Evolutionary conservation across 2,888 invertebrate genomes (phyloP), one percentile per base, ranked within the genome.

Genomic region (Noctua comes): DNA sequence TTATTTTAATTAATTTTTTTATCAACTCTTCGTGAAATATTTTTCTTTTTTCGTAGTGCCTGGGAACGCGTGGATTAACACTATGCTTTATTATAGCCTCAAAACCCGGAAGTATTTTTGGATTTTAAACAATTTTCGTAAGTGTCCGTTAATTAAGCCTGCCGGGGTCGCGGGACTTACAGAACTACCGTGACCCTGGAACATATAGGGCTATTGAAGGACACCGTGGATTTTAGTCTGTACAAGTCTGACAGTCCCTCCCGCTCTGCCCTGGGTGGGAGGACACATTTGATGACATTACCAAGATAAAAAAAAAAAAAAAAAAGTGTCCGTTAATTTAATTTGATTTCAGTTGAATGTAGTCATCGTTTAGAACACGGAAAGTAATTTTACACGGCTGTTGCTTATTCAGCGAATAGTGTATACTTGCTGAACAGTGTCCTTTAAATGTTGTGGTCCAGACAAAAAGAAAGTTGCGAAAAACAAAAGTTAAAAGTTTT

Each of bases 401-500:
- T 6, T 62, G 27, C 1, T 62, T 62, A 18, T 62, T 31, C 8
- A 8, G 62, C 18, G 31, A 62, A 62, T 31, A 18, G 8, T 62
- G 3, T 31, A 62, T 62, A 4, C 18, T 21, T 62, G 62, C 18
- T 62, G 18, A 62, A 21, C 31, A 62, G 31, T 62, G 21, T 31
- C 31, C 21, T 62, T 21, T 31, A 21, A 70, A 40, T 40, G 18
- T 5, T 46, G 16, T 75, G 16, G 0, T 71, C 16, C n/a, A 18
- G 1, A 10, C 11, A n/a, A 71, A 36, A 54, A 24, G 2, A 43
- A 70, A 66, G 27, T 54, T 46, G 13, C 5, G 16, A 0, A 21
- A 62, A 76, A 82, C 46, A 68, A 79, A 82, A 72, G n/a, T 31
- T 70, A 68, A 73, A 80, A 40, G 24, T 31, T 72, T 13, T 16